Evolutionary conservation across 2,888 invertebrate genomes (phyloP).

Genomic region (Cheilosia impressa): DNA sequence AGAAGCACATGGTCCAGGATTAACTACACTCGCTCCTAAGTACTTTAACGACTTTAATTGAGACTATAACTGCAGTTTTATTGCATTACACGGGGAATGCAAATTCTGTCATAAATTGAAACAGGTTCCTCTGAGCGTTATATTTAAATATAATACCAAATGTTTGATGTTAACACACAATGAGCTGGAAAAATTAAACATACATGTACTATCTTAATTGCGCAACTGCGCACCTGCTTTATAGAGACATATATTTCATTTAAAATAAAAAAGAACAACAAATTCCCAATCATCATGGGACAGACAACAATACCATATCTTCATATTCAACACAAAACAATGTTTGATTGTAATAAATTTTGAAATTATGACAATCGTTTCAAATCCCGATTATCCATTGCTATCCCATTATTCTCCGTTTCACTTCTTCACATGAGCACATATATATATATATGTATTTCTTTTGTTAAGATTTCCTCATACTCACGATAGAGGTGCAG

Average conservation of each 20-base stretch:
- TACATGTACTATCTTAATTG: background rate
- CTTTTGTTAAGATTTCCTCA: conserved; percentile 18
- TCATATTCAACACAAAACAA: conserved; percentile 45
- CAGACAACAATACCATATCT: conserved; percentile 6
- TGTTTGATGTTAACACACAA: background rate
- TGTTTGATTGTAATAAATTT: conserved; percentile 71
- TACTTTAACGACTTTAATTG: conserved; percentile 33
- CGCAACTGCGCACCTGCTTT: conserved; percentile 47
- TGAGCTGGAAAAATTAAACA: conserved; percentile 20
- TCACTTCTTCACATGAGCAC: too few relatives aligned
- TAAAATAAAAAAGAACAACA: conserved; percentile 10
- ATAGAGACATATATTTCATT: background rate
- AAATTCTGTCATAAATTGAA: conserved; percentile 25
- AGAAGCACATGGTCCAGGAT: background rate
- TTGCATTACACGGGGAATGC: conserved; percentile 7
- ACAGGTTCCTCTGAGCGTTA: conserved; percentile 10
- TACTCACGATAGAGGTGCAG: conserved; percentile 21
- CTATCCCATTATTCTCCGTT: conserved; percentile 42
- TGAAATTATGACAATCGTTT: conserved; percentile 73
- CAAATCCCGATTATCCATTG: conserved; percentile 66
- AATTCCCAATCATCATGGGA: conserved; percentile 19
- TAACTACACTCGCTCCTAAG: background rate
- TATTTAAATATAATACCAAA: conserved; percentile 2
- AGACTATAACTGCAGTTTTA: conserved; percentile 11
- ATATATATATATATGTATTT: too few relatives aligned